Base-by-base conservation (phyloP, 2,888 invertebrate species). In the Ferdinandea cuprea region DNA sequence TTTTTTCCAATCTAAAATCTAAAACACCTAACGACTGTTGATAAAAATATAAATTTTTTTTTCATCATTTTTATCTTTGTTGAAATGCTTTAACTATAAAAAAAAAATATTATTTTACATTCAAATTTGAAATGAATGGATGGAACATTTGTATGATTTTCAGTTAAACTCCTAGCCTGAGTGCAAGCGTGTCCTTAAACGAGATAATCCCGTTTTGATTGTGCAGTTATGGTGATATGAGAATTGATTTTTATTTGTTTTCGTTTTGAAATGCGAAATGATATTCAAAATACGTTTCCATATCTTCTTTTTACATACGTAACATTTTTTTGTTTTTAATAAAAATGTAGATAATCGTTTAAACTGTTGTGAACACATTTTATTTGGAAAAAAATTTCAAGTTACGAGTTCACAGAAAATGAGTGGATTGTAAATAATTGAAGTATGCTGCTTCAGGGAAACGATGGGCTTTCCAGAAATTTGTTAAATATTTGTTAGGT, bases 141-240 rank as follows among this genome's bases (percentile, higher is more conserved):
- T n/a, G 9, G 8, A 37, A 17, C 17, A 58, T 30, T 42, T 58
- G 11, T 28, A 28, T 25, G 15, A 4, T 9, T 30, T 44, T 30
- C 17, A 30, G 30, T n/a, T 17, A 42, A 17, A 40, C 1, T 1
- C 21, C 9, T 1, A 4, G 1, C 7, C 9, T 1, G 9, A 40
- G 13, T n/a, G 42, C 35, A 28, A 11, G 42, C 42, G 44, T 32
- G 19, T 59, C 30, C 30, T 59, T 59, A n/a, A 44, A 32, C n/a
- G 30, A 30, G 59, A 44, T 44, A 44, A 59, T 59, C 30, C 59
- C 30, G 17, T 4, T 44, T 44, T 32, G 59, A 32, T 42, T 44
- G 30, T 32, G 7, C 30, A 52, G 32, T 17, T 19, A 52, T 17
- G 32, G 19, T 17, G 2, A 44, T 32, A 11, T n/a, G 19, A 30